Percentiles rank a stretch among this genome's conserved stretches.
These are phyloP conservation scores for Zhuqinia jingwanae DNA, from an alignment of 2,888 invertebrate species.

Conservation along the genomic window DNA sequence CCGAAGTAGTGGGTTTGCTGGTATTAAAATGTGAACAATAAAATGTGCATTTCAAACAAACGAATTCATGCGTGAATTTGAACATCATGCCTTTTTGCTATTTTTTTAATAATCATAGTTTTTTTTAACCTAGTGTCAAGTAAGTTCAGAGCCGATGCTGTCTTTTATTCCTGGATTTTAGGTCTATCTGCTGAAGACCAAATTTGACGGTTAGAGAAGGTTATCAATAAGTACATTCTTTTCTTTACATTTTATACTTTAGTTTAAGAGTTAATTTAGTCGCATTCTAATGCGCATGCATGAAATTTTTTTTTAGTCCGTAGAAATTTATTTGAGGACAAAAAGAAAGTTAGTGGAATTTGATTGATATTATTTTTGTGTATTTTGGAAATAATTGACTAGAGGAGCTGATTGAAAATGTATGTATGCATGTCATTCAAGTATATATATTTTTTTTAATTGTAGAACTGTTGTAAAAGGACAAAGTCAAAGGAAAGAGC, in stretches of 20 bases:
- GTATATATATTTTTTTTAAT: no score
- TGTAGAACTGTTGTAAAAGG: no score
- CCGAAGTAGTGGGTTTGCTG: background rate
- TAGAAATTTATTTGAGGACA: background rate
- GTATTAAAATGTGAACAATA: no score
- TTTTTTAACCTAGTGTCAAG: background rate
- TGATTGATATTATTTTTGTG: background rate
- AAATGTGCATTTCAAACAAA: background rate
- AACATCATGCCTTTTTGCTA: background rate
- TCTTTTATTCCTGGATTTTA: constrained; percentile 51
- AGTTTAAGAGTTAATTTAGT: no score
- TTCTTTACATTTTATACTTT: no score
- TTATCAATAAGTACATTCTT: no score
- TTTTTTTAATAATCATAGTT: background rate
- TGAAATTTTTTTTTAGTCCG: background rate
- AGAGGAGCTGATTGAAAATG: no score
- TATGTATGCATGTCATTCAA: background rate
- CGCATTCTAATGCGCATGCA: no score
- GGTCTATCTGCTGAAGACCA: constrained; percentile 50
- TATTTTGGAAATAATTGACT: background rate
- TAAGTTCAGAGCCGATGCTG: constrained; percentile 61
- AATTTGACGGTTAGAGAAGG: constrained; percentile 25
- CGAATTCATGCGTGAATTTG: background rate
- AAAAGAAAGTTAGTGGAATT: background rate
- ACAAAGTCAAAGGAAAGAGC: no score